Evolutionary conservation across 2,797 vertebrate species (phyloP).

Genomic region (Rallus crepitans): DNA sequence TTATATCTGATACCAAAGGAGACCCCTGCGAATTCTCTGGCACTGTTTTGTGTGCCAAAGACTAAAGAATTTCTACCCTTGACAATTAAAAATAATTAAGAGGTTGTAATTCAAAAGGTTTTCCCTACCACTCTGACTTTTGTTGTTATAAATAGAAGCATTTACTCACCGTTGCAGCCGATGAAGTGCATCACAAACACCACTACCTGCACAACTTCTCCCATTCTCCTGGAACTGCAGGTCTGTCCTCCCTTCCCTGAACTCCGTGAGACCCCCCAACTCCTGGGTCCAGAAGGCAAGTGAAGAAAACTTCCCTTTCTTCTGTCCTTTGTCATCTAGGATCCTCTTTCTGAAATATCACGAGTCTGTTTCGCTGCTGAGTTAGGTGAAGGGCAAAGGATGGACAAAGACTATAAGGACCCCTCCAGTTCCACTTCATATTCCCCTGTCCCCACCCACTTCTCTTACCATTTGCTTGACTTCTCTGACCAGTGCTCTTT

Average conservation of each 20-base stretch:
- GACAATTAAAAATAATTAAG: not conserved
- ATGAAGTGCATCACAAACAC: not conserved
- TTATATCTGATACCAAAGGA: not conserved
- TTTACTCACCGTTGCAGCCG: conserved; percentile 58
- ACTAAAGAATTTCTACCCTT: not conserved
- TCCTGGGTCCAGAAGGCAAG: not conserved
- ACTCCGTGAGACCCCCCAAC: not conserved
- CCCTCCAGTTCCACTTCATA: not conserved
- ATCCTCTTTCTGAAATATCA: conserved; percentile 57
- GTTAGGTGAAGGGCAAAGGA: not conserved
- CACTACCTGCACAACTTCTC: not conserved
- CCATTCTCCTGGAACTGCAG: conserved; percentile 19
- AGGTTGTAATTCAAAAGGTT: not conserved
- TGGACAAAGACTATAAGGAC: not conserved
- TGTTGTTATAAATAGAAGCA: not conserved
- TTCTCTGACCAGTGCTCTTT: not conserved
- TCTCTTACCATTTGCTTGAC: not conserved
- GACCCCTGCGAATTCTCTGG: not conserved
- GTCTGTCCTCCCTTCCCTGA: not conserved
- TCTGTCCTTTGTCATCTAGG: conserved; percentile 25
- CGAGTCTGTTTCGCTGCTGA: conserved; percentile 28
- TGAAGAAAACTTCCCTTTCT: conserved; percentile 66
- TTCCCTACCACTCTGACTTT: not conserved
- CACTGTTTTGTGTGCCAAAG: not conserved
- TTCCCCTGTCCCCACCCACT: not conserved